Evolutionary conservation across 2,113 vertebrate genomes (phyloP).

Genomic region (Bujurquina vittata): DNA sequence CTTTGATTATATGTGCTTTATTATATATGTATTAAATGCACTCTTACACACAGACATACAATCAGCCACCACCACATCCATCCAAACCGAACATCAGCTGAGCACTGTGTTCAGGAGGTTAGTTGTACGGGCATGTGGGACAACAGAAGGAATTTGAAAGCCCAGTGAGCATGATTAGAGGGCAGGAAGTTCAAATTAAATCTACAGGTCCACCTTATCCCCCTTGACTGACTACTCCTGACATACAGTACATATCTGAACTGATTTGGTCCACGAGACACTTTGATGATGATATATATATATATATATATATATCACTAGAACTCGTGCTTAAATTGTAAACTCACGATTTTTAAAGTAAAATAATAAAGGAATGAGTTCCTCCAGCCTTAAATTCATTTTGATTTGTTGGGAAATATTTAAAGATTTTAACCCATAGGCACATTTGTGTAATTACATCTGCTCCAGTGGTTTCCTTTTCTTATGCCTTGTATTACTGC

Average conservation of each 20-base stretch:
- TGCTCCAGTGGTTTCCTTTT: background rate
- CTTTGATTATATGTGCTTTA: background rate
- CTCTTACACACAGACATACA: background rate
- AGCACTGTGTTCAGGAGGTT: conserved; percentile 18
- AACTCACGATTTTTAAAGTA: background rate
- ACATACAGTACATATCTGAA: conserved; percentile 6
- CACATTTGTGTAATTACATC: background rate
- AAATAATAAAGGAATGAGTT: background rate
- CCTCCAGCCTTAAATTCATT: background rate
- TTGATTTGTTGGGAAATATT: background rate
- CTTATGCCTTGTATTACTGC: background rate
- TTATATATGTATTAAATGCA: background rate
- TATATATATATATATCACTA: too few relatives aligned
- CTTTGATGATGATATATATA: background rate
- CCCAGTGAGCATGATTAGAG: conserved; percentile 18
- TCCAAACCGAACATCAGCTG: background rate
- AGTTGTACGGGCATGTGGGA: conserved; percentile 9
- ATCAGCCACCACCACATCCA: background rate
- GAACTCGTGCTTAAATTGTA: background rate
- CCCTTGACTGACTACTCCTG: background rate
- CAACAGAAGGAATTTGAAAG: conserved; percentile 33
- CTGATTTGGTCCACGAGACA: background rate
- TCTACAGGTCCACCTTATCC: conserved; percentile 13
- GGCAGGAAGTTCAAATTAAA: conserved; percentile 19
- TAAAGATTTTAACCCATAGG: too few relatives aligned